Percentiles rank a stretch among this genome's conserved stretches.
These are phyloP conservation scores for Camponotus fellah DNA, from an alignment of 2,888 invertebrate species.

Conservation along the genomic window DNA sequence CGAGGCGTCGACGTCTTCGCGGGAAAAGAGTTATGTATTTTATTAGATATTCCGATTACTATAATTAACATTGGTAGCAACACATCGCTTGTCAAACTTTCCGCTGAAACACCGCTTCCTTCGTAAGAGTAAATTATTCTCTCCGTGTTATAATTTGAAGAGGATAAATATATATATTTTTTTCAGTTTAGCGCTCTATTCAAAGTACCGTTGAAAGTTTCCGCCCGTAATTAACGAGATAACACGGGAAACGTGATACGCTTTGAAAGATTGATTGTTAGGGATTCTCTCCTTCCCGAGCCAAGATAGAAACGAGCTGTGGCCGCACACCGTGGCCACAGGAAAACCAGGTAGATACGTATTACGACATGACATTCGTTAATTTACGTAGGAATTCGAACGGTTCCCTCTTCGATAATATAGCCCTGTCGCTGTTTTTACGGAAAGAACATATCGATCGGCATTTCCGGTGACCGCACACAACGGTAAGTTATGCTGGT, in stretches of 20 bases:
- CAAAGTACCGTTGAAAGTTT: slow-evolving; percentile 52
- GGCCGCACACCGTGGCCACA: neutral
- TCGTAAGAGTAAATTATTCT: neutral
- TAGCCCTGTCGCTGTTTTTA: slow-evolving; percentile 38
- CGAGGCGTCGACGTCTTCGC: neutral
- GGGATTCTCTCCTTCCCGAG: neutral
- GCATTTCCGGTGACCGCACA: slow-evolving; percentile 1
- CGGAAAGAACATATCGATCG: slow-evolving; percentile 45
- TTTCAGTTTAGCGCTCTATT: neutral
- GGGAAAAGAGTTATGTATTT: neutral
- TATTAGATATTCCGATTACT: neutral
- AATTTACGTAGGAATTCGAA: slow-evolving; percentile 60
- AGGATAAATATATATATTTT: slow-evolving; percentile 7
- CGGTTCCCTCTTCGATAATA: slow-evolving; percentile 48
- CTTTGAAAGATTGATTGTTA: slow-evolving; percentile 55
- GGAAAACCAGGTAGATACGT: slow-evolving; percentile 24
- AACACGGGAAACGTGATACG: slow-evolving; percentile 38
- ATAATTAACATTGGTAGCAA: slow-evolving; percentile 14
- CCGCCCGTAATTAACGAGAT: slow-evolving; percentile 54
- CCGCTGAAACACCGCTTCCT: neutral
- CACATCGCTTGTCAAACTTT: neutral
- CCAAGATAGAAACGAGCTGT: slow-evolving; percentile 36
- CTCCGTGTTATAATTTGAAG: neutral
- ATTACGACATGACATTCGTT: slow-evolving; percentile 59
- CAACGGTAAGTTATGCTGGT: neutral